phyloP scores from a whole-genome alignment of 1,140 invertebrate species.

The Amyelois transitella region DNA sequence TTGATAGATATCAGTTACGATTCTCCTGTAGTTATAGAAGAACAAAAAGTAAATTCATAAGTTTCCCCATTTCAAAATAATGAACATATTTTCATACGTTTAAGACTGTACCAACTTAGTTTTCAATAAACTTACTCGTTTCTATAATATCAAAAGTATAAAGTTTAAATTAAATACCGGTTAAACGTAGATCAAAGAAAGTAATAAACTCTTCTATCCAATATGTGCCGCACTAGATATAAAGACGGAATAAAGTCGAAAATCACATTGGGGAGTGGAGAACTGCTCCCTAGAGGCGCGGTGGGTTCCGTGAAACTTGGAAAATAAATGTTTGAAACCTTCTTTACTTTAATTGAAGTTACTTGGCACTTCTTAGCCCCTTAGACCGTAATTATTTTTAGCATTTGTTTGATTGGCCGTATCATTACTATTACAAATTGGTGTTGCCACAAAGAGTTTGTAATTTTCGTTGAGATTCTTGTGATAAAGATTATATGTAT shows the following conservation, averaged over 20 bases:
- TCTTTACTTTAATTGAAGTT: constrained; percentile 8
- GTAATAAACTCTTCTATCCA: neutral
- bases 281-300: neutral
- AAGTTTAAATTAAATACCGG: neutral
- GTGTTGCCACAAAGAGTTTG: too few relatives aligned
- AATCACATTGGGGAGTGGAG: neutral
- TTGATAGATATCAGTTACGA: too few relatives aligned
- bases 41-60: too few relatives aligned
- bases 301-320: constrained; percentile 3
- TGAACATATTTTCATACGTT: too few relatives aligned
- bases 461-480: too few relatives aligned
- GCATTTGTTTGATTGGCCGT: neutral
- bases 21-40: too few relatives aligned
- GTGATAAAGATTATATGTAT: too few relatives aligned
- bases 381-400: constrained; percentile 2
- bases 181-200: neutral
- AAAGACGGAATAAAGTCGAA: constrained; percentile 1
- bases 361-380: constrained; percentile 5
- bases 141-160: neutral
- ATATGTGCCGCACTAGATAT: constrained; percentile 1
- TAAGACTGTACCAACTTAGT: too few relatives aligned
- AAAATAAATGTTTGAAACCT: constrained; percentile 7
- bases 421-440: too few relatives aligned
- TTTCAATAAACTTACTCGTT: neutral
- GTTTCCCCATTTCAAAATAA: too few relatives aligned